Conservation (phyloP, 2,888 invertebrate genomes). For the Lysandra coridon region DNA sequence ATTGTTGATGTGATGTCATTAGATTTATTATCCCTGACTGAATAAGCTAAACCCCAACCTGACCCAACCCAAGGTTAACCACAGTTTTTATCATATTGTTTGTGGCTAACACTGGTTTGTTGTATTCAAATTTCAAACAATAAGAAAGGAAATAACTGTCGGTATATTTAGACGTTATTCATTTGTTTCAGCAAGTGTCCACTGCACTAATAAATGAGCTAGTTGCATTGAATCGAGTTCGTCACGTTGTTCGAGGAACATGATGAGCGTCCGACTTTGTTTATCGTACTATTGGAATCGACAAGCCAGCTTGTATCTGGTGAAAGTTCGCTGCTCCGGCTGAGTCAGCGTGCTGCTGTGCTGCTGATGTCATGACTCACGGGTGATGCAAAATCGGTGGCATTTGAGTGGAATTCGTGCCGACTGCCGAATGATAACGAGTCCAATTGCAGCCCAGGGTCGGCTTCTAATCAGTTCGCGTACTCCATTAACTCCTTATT, state of each 20-base stretch:
- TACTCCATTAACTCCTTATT: background rate
- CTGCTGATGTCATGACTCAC: constrained; percentile 7
- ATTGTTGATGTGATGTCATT: background rate
- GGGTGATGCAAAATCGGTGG: background rate
- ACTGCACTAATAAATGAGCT: background rate
- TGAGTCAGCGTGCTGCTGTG: constrained; percentile 8
- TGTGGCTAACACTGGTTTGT: background rate
- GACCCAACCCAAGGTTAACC: background rate
- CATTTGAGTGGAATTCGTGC: constrained; percentile 4
- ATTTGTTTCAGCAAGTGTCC: background rate
- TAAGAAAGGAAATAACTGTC: background rate
- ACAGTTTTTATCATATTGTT: too few species aligned
- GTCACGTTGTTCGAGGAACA: background rate
- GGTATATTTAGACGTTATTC: background rate
- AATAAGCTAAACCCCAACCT: background rate
- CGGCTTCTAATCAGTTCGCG: background rate
- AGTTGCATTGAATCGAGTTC: background rate
- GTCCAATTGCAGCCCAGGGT: background rate
- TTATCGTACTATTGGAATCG: background rate
- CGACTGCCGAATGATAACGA: background rate
- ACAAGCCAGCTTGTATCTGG: background rate
- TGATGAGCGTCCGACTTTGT: background rate
- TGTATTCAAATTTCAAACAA: background rate
- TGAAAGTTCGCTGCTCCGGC: constrained; percentile 3
- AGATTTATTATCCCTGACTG: background rate